These are phyloP conservation scores for Hemithea aestivaria DNA, from an alignment of 2,888 invertebrate genomes.

Conservation along the genomic window DNA sequence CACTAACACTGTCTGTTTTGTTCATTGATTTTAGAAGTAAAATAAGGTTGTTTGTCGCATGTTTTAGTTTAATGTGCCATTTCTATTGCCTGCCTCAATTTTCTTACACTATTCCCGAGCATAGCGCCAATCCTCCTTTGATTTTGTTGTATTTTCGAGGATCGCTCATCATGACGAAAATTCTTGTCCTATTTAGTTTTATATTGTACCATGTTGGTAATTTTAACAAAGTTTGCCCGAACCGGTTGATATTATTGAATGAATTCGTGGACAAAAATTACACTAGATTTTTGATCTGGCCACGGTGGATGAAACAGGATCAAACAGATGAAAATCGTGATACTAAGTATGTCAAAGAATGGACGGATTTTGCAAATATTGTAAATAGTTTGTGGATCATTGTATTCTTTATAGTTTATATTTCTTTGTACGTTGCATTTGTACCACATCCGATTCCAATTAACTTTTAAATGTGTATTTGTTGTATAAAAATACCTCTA, in stretches of 20 bases:
- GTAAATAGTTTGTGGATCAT: constrained; percentile 31
- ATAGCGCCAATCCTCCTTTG: constrained; percentile 33
- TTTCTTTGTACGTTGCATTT: constrained; percentile 30
- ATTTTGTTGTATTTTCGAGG: constrained; percentile 40
- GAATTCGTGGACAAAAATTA: constrained; percentile 27
- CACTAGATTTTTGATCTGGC: constrained; percentile 30
- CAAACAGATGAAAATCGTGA: constrained; percentile 11
- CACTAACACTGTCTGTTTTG: constrained; percentile 32
- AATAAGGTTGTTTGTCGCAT: constrained; percentile 32
- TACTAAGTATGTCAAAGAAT: constrained; percentile 19
- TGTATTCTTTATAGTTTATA: constrained; percentile 29
- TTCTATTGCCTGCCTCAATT: constrained; percentile 33
- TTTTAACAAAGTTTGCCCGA: constrained; percentile 20
- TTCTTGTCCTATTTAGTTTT: constrained; percentile 32
- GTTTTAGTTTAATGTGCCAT: constrained; percentile 41
- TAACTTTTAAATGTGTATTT: constrained; percentile 24
- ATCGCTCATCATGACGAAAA: constrained; percentile 36
- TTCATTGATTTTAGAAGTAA: constrained; percentile 34
- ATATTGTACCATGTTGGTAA: constrained; percentile 30
- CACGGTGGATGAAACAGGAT: constrained; percentile 29
- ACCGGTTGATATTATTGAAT: constrained; percentile 32
- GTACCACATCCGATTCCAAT: constrained; percentile 32
- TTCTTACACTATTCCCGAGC: constrained; percentile 31
- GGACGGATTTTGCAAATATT: constrained; percentile 38
- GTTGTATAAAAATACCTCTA: too few relatives aligned